Evolutionary conservation across 2,113 vertebrate genomes (phyloP).

Genomic region (Poeciliopsis turrubarensis): DNA sequence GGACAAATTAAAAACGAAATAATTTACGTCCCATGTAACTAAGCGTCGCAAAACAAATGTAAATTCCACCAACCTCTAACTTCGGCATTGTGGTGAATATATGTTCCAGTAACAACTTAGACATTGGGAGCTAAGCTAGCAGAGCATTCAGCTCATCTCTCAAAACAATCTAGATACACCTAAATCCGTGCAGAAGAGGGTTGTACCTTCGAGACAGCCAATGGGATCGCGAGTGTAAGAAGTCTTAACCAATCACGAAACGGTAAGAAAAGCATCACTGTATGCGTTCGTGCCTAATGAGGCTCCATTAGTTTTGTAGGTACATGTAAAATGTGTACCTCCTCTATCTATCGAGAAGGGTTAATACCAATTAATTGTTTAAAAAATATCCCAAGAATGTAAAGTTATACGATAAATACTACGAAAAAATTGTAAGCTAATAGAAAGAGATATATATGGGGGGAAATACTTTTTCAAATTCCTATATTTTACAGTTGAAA

Average conservation of each 20-base stretch:
- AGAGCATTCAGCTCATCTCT: constrained; percentile 68
- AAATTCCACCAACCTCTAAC: constrained; percentile 59
- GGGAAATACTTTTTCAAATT: background rate
- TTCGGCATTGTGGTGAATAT: constrained; percentile 63
- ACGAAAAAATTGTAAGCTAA: no score
- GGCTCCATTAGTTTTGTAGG: background rate
- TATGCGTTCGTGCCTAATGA: background rate
- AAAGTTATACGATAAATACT: no score
- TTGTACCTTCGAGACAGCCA: constrained; percentile 34
- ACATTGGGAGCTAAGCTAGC: constrained; percentile 58
- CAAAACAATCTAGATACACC: constrained; percentile 72
- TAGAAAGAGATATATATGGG: no score
- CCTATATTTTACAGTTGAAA: background rate
- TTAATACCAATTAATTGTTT: no score
- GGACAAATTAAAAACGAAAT: constrained; percentile 2
- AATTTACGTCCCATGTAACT: background rate
- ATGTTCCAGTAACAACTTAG: constrained; percentile 61
- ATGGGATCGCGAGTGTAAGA: constrained; percentile 23
- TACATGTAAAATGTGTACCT: no score
- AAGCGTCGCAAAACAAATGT: background rate
- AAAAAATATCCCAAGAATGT: no score
- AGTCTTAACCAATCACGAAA: constrained; percentile 47
- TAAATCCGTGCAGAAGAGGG: constrained; percentile 21
- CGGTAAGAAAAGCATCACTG: rapidly evolving
- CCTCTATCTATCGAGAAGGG: no score